A percentile compares a stretch with the other conserved stretches of the same genome.
Conservation (phyloP, 2,797 vertebrate genomes). For the Hypotaenidia okinawae region DNA sequence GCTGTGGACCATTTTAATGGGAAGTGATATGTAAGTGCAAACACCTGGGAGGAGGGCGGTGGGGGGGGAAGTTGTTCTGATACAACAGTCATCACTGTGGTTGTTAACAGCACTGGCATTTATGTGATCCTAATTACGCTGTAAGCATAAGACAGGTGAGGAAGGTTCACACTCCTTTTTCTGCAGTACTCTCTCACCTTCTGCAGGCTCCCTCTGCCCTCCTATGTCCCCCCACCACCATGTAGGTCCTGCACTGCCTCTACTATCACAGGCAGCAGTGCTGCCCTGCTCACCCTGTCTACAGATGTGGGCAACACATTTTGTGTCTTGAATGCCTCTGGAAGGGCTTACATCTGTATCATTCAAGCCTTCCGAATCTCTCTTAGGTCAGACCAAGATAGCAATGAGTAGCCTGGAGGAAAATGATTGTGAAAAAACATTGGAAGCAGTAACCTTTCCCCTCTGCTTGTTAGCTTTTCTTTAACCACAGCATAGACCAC, state of each 20-base stretch:
- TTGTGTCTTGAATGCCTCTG: neutral
- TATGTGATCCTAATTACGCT: conserved; percentile 15
- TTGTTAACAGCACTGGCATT: conserved; percentile 52
- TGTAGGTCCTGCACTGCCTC: fast-evolving
- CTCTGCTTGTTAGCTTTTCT: neutral
- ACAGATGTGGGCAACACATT: fast-evolving
- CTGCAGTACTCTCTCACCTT: neutral
- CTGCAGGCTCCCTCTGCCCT: fast-evolving
- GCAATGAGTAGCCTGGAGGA: neutral
- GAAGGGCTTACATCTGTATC: neutral
- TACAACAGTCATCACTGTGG: conserved; percentile 22
- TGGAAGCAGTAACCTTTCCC: neutral
- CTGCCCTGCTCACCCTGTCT: neutral
- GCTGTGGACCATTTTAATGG: conserved; percentile 51
- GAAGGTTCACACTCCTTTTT: neutral
- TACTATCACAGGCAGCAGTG: fast-evolving
- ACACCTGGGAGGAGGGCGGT: neutral
- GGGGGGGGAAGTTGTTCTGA: neutral
- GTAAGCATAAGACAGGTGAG: neutral
- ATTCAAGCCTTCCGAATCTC: neutral
- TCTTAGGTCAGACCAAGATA: neutral
- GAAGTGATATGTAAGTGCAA: conserved; percentile 37
- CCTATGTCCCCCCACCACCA: fast-evolving
- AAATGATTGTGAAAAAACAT: neutral
- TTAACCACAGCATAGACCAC: neutral